phyloP scores from a whole-genome alignment of 2,797 vertebrate species.

The Atherinosoma microstoma region DNA sequence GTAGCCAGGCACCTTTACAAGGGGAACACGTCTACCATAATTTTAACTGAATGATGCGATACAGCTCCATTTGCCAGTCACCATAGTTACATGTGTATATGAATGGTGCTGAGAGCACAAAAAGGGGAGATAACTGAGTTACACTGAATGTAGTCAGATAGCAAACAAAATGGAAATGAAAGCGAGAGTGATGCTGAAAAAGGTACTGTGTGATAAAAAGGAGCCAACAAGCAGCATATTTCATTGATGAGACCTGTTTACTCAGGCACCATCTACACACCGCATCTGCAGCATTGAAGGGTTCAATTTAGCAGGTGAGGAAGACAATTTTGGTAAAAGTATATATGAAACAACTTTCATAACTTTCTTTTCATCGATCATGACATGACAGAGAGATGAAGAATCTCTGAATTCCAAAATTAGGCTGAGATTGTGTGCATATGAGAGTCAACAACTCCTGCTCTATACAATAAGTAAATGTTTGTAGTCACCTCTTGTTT shows the following conservation, averaged over 20 bases:
- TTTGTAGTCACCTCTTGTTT: neutral
- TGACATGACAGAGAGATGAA: neutral
- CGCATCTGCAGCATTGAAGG: constrained; percentile 1
- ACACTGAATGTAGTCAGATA: constrained; percentile 38
- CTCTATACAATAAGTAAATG: neutral
- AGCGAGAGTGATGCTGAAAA: constrained; percentile 27
- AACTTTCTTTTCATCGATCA: neutral
- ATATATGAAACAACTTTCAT: constrained; percentile 2
- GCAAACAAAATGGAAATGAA: constrained; percentile 38
- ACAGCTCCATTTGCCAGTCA: constrained; percentile 39
- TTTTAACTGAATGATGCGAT: constrained; percentile 19
- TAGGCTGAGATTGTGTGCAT: neutral
- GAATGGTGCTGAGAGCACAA: constrained; percentile 35
- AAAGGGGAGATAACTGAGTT: constrained; percentile 29
- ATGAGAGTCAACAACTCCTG: neutral
- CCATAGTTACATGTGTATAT: constrained; percentile 55
- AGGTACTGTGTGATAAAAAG: constrained; percentile 12
- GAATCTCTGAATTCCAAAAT: neutral
- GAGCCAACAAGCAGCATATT: constrained; percentile 21
- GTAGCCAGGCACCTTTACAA: constrained; percentile 18
- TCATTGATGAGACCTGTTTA: constrained; percentile 19
- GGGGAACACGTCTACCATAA: constrained; percentile 23
- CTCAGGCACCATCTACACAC: constrained; percentile 5
- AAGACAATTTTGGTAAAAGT: neutral
- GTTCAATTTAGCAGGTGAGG: constrained; percentile 2